These are phyloP conservation scores for Tiliqua scincoides DNA, from an alignment of 2,113 vertebrate genomes.

Conservation along the genomic window DNA sequence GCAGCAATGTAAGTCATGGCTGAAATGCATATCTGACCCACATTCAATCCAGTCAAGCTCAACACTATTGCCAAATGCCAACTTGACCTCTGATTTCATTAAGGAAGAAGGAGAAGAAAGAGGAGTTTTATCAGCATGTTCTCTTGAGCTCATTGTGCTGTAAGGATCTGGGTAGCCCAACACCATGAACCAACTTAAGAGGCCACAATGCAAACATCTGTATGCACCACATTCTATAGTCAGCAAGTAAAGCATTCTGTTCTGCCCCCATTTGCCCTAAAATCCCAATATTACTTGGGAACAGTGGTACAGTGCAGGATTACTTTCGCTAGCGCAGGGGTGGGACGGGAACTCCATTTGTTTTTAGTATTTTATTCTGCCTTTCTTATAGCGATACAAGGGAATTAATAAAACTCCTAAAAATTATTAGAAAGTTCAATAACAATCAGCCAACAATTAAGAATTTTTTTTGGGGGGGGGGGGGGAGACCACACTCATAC, in stretches of 20 bases:
- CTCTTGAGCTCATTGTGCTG: neutral
- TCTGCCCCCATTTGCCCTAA: neutral
- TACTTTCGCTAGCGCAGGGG: neutral
- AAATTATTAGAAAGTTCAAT: neutral
- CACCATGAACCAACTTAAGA: neutral
- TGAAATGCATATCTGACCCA: constrained; percentile 28
- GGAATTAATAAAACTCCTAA: neutral
- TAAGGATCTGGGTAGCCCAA: neutral
- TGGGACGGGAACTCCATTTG: neutral
- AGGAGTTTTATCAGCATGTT: neutral
- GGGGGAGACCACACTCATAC: neutral
- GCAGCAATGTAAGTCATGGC: constrained; percentile 10
- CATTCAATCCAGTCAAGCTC: constrained; percentile 20
- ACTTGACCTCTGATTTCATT: neutral
- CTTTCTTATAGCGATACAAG: neutral
- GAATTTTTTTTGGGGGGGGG: neutral
- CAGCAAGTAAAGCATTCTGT: neutral
- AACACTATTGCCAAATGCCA: constrained; percentile 1
- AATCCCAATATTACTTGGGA: neutral
- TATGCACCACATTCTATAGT: neutral
- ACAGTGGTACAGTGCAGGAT: neutral
- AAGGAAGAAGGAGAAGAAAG: accelerated
- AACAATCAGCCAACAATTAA: neutral
- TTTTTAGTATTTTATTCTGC: neutral
- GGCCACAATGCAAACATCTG: neutral